Evolutionary conservation across 2,888 invertebrate genomes (phyloP).

Genomic region (Gisinianus flammeolus): DNA sequence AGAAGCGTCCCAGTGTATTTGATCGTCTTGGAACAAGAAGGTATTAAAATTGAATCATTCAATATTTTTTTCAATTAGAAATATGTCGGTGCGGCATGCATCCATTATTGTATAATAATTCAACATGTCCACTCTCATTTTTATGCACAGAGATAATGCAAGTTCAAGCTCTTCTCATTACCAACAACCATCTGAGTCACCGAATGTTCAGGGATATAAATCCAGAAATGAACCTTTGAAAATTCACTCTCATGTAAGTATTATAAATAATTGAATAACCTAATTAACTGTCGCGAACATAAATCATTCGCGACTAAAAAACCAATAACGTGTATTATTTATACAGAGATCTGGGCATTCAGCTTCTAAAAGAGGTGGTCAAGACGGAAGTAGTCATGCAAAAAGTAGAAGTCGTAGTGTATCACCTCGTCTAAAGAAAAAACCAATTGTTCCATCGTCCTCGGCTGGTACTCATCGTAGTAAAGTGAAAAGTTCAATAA

Average conservation of each 20-base stretch:
- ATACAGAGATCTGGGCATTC: slow-evolving; percentile 33
- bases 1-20: slow-evolving; percentile 76
- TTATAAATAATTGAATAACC: background rate
- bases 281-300: background rate
- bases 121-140: background rate
- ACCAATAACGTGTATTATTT: background rate
- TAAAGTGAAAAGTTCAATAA: slow-evolving; percentile 31
- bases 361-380: slow-evolving; percentile 39
- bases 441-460: slow-evolving; percentile 9
- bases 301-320: background rate
- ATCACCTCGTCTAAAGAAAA: slow-evolving; percentile 46
- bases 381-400: slow-evolving; percentile 42
- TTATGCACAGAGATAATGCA: slow-evolving; percentile 18
- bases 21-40: slow-evolving; percentile 76
- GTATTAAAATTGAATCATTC: slow-evolving; percentile 32
- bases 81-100: background rate
- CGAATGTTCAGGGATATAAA: slow-evolving; percentile 22
- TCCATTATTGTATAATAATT: background rate
- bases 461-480: slow-evolving; percentile 12
- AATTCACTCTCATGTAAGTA: slow-evolving; percentile 28
- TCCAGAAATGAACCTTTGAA: slow-evolving; percentile 24
- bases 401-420: slow-evolving; percentile 47
- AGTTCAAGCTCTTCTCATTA: slow-evolving; percentile 16
- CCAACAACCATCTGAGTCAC: background rate
- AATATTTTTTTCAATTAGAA: background rate